Conservation (phyloP, 2,888 invertebrate genomes). For the Cerastis leucographa region DNA sequence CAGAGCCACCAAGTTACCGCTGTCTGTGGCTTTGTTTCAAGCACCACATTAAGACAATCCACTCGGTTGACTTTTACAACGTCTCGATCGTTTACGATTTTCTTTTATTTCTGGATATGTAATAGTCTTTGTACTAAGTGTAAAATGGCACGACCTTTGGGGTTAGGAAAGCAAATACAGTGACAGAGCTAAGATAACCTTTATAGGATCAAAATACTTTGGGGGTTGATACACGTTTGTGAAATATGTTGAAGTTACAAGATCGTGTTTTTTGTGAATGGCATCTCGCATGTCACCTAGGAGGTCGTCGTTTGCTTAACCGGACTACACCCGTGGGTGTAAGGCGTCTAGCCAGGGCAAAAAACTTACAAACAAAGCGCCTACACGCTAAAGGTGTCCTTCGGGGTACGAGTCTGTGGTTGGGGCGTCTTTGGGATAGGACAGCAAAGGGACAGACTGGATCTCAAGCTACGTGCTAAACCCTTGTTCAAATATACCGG, state of each 20-base stretch:
- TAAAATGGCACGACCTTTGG: conserved; percentile 18
- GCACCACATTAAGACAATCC: conserved; percentile 53
- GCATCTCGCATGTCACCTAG: too few relatives aligned
- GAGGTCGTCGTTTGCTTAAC: too few relatives aligned
- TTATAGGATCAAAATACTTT: background rate
- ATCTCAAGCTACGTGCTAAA: background rate
- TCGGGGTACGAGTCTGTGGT: too few relatives aligned
- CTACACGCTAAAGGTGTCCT: too few relatives aligned
- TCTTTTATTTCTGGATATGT: conserved; percentile 47
- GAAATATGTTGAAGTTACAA: background rate
- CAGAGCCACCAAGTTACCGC: conserved; percentile 30
- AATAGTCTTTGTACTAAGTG: conserved; percentile 21
- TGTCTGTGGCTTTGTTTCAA: conserved; percentile 52
- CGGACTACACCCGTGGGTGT: too few relatives aligned
- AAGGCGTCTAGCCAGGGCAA: too few relatives aligned
- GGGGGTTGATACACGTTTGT: background rate
- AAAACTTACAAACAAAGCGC: too few relatives aligned
- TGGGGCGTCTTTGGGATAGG: too few relatives aligned
- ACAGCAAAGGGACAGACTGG: too few relatives aligned
- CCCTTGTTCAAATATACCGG: background rate
- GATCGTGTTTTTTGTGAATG: background rate
- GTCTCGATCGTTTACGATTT: conserved; percentile 53
- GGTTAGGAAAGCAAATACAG: background rate
- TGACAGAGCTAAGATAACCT: background rate
- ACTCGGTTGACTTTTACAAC: conserved; percentile 58